A percentile compares a stretch with the other conserved stretches of the same genome.
These are phyloP conservation scores for Dreissena polymorpha DNA, from an alignment of 1,140 invertebrate species.

Conservation along the genomic window DNA sequence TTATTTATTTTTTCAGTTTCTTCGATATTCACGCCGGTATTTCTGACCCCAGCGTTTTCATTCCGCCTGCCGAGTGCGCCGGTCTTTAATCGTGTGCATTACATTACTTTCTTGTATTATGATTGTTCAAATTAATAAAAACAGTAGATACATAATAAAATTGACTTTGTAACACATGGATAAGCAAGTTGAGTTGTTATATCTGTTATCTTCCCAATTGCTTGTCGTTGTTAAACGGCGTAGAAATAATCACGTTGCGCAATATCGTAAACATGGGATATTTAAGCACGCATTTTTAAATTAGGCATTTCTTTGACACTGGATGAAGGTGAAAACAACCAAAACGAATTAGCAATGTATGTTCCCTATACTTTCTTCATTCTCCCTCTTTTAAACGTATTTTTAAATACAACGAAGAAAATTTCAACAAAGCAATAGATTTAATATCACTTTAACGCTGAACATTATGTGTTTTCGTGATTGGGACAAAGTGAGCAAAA, in stretches of 20 bases:
- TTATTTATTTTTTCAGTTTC: conserved; percentile 58
- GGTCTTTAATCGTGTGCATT: conserved; percentile 21
- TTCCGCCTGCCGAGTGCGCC: conserved; percentile 64
- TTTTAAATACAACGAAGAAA: too few species aligned
- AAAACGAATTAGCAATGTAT: too few species aligned
- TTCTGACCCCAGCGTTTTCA: conserved; percentile 68
- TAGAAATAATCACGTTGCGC: not conserved
- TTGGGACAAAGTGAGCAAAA: too few species aligned
- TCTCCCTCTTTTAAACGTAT: too few species aligned
- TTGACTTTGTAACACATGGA: not conserved
- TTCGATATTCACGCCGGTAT: conserved; percentile 68
- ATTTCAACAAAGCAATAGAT: too few species aligned
- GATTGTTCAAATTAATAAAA: not conserved
- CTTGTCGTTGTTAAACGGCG: not conserved
- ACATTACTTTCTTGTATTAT: not conserved
- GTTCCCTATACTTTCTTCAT: too few species aligned
- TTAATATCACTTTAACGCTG: too few species aligned
- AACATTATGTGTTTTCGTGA: too few species aligned
- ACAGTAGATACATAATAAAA: not conserved
- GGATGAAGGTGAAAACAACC: too few species aligned
- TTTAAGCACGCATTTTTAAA: too few species aligned
- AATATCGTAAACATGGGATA: not conserved
- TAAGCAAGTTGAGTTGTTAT: not conserved
- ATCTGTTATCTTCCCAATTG: not conserved
- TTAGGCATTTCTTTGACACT: too few species aligned